Evolutionary conservation across 2,888 invertebrate species (phyloP), one percentile per base, ranked within the genome.

Genomic region (Oconnorella tubifera): DNA sequence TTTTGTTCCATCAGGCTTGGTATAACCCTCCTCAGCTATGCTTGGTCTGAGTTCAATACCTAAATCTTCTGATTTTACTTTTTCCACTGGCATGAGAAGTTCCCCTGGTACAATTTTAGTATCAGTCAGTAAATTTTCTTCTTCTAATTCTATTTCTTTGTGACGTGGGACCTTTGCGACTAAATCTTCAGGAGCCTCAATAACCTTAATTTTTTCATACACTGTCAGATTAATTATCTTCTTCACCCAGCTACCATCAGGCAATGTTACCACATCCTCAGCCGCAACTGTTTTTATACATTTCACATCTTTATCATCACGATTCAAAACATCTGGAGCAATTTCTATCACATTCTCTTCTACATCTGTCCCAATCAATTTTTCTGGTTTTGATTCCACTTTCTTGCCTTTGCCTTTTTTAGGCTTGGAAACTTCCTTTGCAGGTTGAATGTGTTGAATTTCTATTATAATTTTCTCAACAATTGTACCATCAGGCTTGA

Each of bases 181-280:
- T n/a, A n/a, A n/a, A n/a, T 40, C 40, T 40, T 40, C 40, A 14
- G 10, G 40, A 40, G 40, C 40, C 40, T 40, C n/a, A n/a, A n/a
- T n/a, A n/a, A n/a, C n/a, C n/a, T 40, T 19, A 40, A 19, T 14
- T 40, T 40, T 40, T 40, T 19, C 19, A 19, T 40, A 19, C 10
- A 40, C 40, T 10, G 19, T 19, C 40, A 40, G 19, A 40, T 40
- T 10, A 51, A 23, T 25, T 25, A 23, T 23, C 25, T 25, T 51
- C 53, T 27, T 51, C 53, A 51, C 53, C 53, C 53, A 51, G 25
- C 53, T 51, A 6, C 53, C 53, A 51, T 51, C 53, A 23, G 53
- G 53, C 25, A 51, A 23, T 6, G 25, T 25, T 10, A 19, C 25
- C 25, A 23, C 53, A 51, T 51, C 53, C 10, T 51, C 53, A 4